phyloP scores from a whole-genome alignment of 2,888 invertebrate species.

The Hyalella azteca region DNA sequence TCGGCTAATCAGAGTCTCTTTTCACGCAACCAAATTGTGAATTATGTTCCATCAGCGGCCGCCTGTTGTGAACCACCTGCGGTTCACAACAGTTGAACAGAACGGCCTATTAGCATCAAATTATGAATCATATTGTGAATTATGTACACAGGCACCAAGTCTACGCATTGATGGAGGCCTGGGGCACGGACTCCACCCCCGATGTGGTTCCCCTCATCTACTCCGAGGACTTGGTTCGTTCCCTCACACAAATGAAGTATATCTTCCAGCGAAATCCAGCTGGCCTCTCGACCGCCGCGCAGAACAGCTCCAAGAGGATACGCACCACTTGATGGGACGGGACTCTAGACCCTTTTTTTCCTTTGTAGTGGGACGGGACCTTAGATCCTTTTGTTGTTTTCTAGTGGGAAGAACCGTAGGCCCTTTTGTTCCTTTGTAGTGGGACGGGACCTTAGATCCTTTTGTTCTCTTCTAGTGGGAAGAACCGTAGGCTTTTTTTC shows the following conservation, averaged over 20 bases:
- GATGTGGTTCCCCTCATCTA: constrained; percentile 56
- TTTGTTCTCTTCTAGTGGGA: background rate
- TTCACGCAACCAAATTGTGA: too few species aligned
- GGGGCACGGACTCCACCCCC: constrained; percentile 54
- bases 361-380: background rate
- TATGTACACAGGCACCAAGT: constrained; percentile 56
- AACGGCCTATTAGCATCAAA: too few species aligned
- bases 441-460: background rate
- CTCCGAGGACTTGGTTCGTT: constrained; percentile 50
- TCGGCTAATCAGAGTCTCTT: too few species aligned
- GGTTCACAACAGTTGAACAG: too few species aligned
- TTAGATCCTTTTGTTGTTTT: background rate
- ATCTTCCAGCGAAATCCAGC: constrained; percentile 56
- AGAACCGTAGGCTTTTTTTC: background rate
- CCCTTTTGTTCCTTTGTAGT: background rate
- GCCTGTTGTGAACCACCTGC: too few species aligned
- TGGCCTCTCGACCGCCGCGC: background rate
- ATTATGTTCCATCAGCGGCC: too few species aligned
- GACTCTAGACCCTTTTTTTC: background rate
- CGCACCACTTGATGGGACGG: constrained; percentile 55
- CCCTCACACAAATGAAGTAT: constrained; percentile 57
- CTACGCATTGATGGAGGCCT: constrained; percentile 55
- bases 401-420: background rate
- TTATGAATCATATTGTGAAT: too few species aligned
- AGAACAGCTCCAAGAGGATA: constrained; percentile 48